Base-by-base conservation (phyloP, 2,113 vertebrate species). In the Amblyopsis rosae region DNA sequence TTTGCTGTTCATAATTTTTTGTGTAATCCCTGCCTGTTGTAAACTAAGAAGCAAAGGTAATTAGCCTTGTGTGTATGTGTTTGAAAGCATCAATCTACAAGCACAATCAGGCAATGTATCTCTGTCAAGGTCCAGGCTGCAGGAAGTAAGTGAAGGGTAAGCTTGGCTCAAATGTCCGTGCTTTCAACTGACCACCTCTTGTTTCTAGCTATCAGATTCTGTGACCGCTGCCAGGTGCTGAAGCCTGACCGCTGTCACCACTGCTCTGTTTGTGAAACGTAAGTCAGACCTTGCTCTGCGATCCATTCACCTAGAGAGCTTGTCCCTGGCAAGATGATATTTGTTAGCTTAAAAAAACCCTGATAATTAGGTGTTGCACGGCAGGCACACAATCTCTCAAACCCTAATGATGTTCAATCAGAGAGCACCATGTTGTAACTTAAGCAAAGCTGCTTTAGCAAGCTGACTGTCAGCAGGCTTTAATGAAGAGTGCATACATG, bases 191-290 rank as follows among this genome's bases (percentile, higher is more conserved):
- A 56, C 65, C 78, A 73, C 81, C 56, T 85, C 72, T 84, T 90
- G 17, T 87, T 83, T 94, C 3, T 84, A 99, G 98, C 95, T 83
- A 92, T 98, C 82, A 94, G 98, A 71, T 99, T 99, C 90, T 99
- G 98, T 83, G 98, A 99, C 73, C 92, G 94, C 76, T 99, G 98
- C 91, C 96, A 97, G 88, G 93, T 99, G 12, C 93, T 99, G 88
- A 99, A 99, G 86, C 98, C 98, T 9, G 98, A 99, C 72, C 98
- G 98, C 56, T 98, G 96, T 86, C 98, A 99, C 88, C 98, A 99
- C 60, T 99, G 98, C 70, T 98, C 96, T 0, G 94, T 98, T 46
- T 99, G 98, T 90, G 95, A 98, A 81, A 90, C 94, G 98, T 99
- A 93, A 96, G 97, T 95, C 49, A 57, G n/a, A 59, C 69, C 76